phyloP scores from a whole-genome alignment of 2,888 invertebrate genomes.

The Cenopis cana region DNA sequence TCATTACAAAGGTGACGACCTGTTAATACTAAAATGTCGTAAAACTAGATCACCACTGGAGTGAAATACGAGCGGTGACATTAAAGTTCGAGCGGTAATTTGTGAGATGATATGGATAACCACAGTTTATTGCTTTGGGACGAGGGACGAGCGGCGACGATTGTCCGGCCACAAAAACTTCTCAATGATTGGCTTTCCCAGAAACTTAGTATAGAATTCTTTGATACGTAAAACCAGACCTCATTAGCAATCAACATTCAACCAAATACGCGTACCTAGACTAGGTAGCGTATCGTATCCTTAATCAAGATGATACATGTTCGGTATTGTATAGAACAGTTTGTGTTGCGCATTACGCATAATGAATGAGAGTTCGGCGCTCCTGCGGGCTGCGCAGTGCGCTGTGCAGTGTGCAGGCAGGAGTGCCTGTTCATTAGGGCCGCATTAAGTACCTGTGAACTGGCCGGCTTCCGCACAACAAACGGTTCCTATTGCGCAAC shows the following conservation, averaged over 20 bases:
- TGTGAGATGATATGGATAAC: constrained; percentile 41
- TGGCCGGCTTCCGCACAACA: constrained; percentile 69
- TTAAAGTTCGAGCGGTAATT: constrained; percentile 46
- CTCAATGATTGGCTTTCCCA: constrained; percentile 18
- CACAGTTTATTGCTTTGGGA: constrained; percentile 33
- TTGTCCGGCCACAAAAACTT: constrained; percentile 14
- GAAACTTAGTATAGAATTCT: constrained; percentile 1
- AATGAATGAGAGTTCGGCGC: constrained; percentile 52
- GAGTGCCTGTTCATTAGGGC: constrained; percentile 60
- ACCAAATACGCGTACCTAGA: constrained; percentile 13
- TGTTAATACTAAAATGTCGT: constrained; percentile 47
- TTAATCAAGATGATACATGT: constrained; percentile 38
- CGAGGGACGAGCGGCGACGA: neutral
- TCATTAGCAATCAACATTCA: constrained; percentile 34
- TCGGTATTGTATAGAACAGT: constrained; percentile 49
- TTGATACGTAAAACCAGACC: constrained; percentile 9
- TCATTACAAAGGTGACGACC: constrained; percentile 54
- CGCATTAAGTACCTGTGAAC: constrained; percentile 57
- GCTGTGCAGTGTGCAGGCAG: neutral
- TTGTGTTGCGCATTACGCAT: constrained; percentile 60
- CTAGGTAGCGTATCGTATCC: constrained; percentile 19
- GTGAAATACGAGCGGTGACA: constrained; percentile 44
- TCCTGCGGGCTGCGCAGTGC: constrained; percentile 49
- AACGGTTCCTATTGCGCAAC: constrained; percentile 72
- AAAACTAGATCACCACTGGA: constrained; percentile 39